Percentiles rank a stretch among this genome's conserved stretches.
phyloP scores from a whole-genome alignment of 2,113 vertebrate species.

The Vicugna pacos region DNA sequence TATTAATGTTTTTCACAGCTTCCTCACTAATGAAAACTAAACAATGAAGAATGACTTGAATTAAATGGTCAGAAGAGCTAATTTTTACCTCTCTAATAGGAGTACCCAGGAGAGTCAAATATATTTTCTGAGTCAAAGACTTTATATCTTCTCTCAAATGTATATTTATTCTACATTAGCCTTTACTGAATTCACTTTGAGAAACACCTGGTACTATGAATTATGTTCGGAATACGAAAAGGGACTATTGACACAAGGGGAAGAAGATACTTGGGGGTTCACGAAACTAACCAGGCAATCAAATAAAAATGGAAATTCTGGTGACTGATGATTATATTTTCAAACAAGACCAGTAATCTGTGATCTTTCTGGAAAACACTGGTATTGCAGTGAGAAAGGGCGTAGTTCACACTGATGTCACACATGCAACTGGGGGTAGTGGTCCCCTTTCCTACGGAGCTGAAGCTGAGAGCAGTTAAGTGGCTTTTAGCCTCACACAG shows the following conservation, averaged over 20 bases:
- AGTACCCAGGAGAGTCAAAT: conserved; percentile 43
- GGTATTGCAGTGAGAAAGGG: neutral
- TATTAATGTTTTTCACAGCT: conserved; percentile 61
- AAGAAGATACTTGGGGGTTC: neutral
- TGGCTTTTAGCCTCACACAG: too few relatives aligned
- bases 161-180: neutral
- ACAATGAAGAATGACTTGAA: conserved; percentile 76
- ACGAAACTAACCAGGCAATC: neutral
- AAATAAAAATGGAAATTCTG: neutral
- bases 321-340: neutral
- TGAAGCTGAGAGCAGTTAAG: neutral
- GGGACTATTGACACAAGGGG: neutral
- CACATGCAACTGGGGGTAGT: neutral
- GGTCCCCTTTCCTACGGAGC: neutral
- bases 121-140: conserved; percentile 9
- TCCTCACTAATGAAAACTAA: conserved; percentile 72
- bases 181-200: neutral
- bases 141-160: conserved; percentile 6
- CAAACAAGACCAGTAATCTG: neutral
- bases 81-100: conserved; percentile 60
- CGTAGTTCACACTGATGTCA: neutral
- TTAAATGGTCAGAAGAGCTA: conserved; percentile 55
- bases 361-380: neutral
- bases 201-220: conserved; percentile 7
- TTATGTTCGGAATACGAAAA: neutral